These are phyloP conservation scores for Cephalotes varians DNA, from an alignment of 2,888 invertebrate genomes.

Conservation along the genomic window DNA sequence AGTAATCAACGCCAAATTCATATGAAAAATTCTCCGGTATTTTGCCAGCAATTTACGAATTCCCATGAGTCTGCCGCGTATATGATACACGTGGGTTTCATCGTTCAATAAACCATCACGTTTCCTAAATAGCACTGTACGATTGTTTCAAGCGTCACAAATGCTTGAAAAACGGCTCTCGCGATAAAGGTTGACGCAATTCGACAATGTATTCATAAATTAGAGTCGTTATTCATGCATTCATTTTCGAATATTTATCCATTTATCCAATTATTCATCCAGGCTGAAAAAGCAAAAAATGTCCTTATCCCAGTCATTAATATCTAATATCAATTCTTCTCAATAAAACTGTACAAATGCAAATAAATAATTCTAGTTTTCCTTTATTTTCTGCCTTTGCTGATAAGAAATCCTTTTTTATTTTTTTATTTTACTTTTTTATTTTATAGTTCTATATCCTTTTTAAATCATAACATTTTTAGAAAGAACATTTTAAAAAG, in stretches of 20 bases:
- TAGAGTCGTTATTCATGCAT: not conserved
- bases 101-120: not conserved
- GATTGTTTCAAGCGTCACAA: conserved; percentile 9
- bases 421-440: not conserved
- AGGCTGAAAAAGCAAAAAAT: not conserved
- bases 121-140: conserved; percentile 14
- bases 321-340: not conserved
- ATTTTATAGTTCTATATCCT: no score
- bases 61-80: not conserved
- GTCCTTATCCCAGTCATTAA: not conserved
- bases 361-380: not conserved
- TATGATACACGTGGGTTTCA: conserved; percentile 28
- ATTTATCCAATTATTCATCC: not conserved
- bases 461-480: not conserved
- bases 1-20: conserved; percentile 54
- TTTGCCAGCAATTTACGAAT: conserved; percentile 18
- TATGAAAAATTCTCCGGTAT: conserved; percentile 60
- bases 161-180: conserved; percentile 6
- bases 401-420: not conserved
- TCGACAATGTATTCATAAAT: conserved; percentile 8
- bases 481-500: not conserved
- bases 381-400: not conserved
- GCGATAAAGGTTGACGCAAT: not conserved
- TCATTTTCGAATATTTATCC: not conserved
- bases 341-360: not conserved